phyloP scores from a whole-genome alignment of 2,113 vertebrate genomes.

The Progne subis region DNA sequence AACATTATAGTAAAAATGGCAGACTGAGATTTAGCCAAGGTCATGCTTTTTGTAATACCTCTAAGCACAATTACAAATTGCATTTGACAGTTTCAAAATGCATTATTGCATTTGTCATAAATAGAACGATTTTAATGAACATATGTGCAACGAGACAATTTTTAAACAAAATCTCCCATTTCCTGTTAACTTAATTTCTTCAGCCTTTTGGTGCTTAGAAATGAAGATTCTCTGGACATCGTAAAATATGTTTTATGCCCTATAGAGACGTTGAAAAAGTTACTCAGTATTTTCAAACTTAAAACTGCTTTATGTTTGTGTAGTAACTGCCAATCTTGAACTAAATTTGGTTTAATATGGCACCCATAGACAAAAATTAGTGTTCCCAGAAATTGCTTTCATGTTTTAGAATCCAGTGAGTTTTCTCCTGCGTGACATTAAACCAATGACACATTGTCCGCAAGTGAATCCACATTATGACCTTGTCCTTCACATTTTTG shows the following conservation, averaged over 20 bases:
- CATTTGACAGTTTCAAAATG: neutral
- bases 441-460: neutral
- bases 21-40: neutral
- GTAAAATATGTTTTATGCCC: neutral
- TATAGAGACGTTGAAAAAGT: neutral
- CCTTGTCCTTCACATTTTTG: constrained; percentile 22
- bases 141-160: neutral
- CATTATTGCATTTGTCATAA: neutral
- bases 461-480: constrained; percentile 4
- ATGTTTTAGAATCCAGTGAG: neutral
- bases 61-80: neutral
- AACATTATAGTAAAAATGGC: neutral
- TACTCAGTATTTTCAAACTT: neutral
- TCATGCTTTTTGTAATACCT: neutral
- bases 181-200: neutral
- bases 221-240: neutral
- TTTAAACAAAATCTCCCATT: neutral
- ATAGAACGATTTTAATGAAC: neutral
- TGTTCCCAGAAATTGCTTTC: constrained; percentile 1
- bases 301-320: neutral
- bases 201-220: neutral
- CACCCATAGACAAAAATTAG: neutral
- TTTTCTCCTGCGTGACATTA: constrained; percentile 13
- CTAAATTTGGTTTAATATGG: neutral
- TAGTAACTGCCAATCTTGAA: neutral